These are phyloP conservation scores for Porites evermanni DNA, from an alignment of 92 coral and sea anemone genomes.

Conservation along the genomic window DNA sequence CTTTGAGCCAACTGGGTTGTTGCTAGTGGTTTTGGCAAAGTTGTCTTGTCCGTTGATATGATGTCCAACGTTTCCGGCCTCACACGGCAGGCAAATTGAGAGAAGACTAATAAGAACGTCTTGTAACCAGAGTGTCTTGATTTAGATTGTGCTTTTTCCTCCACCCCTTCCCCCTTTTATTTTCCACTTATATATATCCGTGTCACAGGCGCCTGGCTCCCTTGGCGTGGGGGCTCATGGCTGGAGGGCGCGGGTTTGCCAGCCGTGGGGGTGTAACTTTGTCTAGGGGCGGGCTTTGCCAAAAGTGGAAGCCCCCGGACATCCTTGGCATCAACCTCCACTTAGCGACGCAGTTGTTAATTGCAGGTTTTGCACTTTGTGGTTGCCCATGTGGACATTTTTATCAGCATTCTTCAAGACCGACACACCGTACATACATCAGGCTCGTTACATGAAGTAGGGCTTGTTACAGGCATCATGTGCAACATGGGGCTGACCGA, in stretches of 20 bases:
- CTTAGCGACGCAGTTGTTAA: not conserved
- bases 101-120: too few relatives aligned
- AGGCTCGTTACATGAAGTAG: constrained; percentile 91
- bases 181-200: too few relatives aligned
- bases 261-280: too few relatives aligned
- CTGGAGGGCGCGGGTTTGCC: too few relatives aligned
- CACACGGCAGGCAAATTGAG: too few relatives aligned
- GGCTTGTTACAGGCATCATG: constrained; percentile 92
- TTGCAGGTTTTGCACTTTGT: constrained; percentile 87
- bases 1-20: not conserved
- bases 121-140: not conserved
- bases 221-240: not conserved
- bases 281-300: too few relatives aligned
- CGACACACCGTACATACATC: constrained; percentile 71
- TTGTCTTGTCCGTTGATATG: too few relatives aligned
- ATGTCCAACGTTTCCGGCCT: too few relatives aligned
- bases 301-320: too few relatives aligned
- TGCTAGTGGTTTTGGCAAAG: not conserved
- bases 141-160: too few relatives aligned
- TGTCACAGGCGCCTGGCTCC: not conserved
- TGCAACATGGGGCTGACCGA: constrained; percentile 95
- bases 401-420: constrained; percentile 93
- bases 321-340: too few relatives aligned
- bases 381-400: constrained; percentile 92
- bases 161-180: too few relatives aligned